Evolutionary conservation across 1,140 invertebrate species (phyloP).

Genomic region (Radopholus similis): DNA sequence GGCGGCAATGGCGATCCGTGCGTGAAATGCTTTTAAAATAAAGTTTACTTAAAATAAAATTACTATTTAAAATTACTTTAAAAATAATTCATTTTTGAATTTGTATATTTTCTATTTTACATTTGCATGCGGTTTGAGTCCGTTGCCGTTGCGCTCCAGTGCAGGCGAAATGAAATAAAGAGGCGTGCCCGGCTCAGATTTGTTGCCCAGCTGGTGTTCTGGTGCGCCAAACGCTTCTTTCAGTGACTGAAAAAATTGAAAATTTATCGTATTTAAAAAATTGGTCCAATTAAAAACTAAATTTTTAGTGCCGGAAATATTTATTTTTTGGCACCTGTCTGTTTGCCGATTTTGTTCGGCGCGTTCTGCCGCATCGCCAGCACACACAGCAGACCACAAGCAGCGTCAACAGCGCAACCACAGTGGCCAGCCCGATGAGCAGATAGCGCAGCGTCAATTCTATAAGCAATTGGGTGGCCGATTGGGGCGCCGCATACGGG

Average conservation of each 20-base stretch:
- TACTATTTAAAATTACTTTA: background rate
- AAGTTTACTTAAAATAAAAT: background rate
- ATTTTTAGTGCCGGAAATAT: no score
- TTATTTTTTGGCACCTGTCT: background rate
- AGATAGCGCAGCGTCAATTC: slow-evolving; percentile 7
- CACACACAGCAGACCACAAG: slow-evolving; percentile 1
- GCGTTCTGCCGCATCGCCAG: slow-evolving; percentile 11
- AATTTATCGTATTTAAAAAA: no score
- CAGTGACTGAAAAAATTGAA: no score
- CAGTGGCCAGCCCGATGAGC: slow-evolving; percentile 16
- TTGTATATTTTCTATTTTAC: background rate
- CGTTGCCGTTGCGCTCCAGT: background rate
- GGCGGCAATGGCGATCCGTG: background rate
- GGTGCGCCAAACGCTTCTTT: no score
- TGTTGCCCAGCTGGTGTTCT: no score
- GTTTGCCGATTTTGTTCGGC: slow-evolving; percentile 7
- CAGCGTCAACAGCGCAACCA: slow-evolving; percentile 7
- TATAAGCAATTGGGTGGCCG: slow-evolving; percentile 5
- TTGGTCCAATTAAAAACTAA: no score
- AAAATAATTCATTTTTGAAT: no score
- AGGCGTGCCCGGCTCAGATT: no score
- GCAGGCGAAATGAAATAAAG: no score
- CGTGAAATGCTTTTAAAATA: background rate
- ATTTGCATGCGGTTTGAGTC: background rate
- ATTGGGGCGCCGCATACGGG: no score